Percentiles rank a stretch among this genome's conserved stretches.
Conservation (phyloP, 2,797 vertebrate genomes). For the Botia kubotai region DNA sequence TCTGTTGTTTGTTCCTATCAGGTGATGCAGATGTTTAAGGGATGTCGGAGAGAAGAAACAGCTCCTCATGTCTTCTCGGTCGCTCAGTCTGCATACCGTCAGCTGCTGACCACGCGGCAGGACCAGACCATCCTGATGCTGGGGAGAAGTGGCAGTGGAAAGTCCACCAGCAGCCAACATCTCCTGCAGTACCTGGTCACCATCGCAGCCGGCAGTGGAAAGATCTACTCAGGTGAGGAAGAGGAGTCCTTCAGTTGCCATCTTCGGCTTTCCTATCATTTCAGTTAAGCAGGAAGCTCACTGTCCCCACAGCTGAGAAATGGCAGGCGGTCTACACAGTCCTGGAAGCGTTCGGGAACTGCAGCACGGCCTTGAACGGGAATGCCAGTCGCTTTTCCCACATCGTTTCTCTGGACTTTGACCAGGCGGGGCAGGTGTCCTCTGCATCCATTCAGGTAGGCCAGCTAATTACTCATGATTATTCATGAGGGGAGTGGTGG, state of each 20-base stretch:
- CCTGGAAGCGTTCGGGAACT: slow-evolving; percentile 95
- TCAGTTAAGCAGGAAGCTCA: not conserved
- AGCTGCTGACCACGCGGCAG: slow-evolving; percentile 92
- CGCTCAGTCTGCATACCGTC: slow-evolving; percentile 92
- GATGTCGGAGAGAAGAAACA: slow-evolving; percentile 90
- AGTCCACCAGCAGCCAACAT: slow-evolving; percentile 94
- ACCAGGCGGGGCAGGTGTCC: slow-evolving; percentile 94
- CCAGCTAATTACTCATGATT: not conserved
- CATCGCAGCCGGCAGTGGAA: slow-evolving; percentile 87
- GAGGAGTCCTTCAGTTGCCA: not conserved
- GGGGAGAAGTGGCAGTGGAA: slow-evolving; percentile 93
- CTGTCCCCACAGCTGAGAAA: slow-evolving; percentile 86
- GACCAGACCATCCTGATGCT: slow-evolving; percentile 92
- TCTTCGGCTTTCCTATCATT: not conserved
- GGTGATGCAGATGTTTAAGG: slow-evolving; percentile 99
- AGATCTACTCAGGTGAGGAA: slow-evolving; percentile 89
- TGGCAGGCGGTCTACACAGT: slow-evolving; percentile 95
- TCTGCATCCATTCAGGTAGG: slow-evolving; percentile 94
- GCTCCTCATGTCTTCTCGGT: slow-evolving; percentile 93
- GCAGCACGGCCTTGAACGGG: slow-evolving; percentile 87
- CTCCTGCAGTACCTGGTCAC: slow-evolving; percentile 92
- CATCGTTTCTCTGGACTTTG: slow-evolving; percentile 94
- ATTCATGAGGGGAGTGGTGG: not conserved
- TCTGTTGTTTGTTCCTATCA: slow-evolving; percentile 61
- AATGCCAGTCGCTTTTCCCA: slow-evolving; percentile 96